Base-by-base conservation (phyloP, 2,113 vertebrate genomes). In the Colossoma macropomum region DNA sequence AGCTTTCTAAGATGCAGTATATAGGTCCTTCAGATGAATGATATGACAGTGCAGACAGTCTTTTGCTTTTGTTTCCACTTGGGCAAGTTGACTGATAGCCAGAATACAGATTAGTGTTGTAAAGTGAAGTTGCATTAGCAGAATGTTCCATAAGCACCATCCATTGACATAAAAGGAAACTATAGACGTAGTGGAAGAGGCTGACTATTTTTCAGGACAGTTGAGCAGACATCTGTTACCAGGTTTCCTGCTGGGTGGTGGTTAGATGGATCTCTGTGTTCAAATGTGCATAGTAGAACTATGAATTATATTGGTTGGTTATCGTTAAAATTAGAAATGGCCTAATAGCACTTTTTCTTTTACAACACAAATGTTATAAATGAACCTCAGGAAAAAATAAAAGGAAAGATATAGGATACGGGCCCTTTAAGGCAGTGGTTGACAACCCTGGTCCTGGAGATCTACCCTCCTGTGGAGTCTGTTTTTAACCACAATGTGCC, bases 61-160 rank as follows among this genome's bases (percentile, higher is more conserved):
- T 74, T 34, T 32, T 38, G 32, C 56, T 81, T 62, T 73, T 48
- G 56, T 34, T 48, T 74, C 30, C 59, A 30, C 27, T 74, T 48
- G 41, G 34, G 38, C 32, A n/a, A 28, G 32, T 45, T 63, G 70
- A 65, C 32, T 28, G 25, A 81, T 75, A 23, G 11, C 11, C 25
- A 56, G 34, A 48, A 68, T 76, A 70, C n/a, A 54, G 50, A 59
- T 60, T 30, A 68, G 38, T 50, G 6, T 59, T 38, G 38, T 82
- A 75, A 75, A 68, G 34, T 69, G 54, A 56, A 25, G 56, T 38
- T 60, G 62, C 69, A 59, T 45, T 76, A 82, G 30, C 32, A 60
- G 5, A n/a, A 38, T 69, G 45, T 52, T 69, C 41, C 52, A 70
- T 77, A 28, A 68, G 27, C 63, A 75, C 60, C 60, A 54, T 65